Evolutionary conservation across 2,888 invertebrate species (phyloP).

Genomic region (Torymus auratus): DNA sequence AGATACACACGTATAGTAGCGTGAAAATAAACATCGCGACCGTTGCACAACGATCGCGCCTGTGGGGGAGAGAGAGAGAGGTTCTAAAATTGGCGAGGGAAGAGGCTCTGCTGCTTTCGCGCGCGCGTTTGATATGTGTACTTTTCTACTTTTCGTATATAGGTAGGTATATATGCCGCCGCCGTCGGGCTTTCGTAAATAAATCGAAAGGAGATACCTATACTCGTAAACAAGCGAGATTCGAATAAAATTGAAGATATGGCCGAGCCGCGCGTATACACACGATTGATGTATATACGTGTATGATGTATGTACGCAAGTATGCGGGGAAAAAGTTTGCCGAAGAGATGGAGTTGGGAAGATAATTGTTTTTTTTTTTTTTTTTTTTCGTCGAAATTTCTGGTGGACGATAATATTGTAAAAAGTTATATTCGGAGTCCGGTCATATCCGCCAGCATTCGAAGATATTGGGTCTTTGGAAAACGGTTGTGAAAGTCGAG

Average conservation of each 20-base stretch:
- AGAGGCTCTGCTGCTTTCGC: not conserved
- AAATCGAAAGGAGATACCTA: constrained; percentile 50
- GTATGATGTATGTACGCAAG: too few species aligned
- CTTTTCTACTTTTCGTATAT: constrained; percentile 44
- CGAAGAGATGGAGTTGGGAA: too few species aligned
- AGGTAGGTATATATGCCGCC: not conserved
- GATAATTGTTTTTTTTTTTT: too few species aligned
- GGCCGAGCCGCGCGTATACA: not conserved
- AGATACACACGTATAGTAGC: constrained; percentile 9
- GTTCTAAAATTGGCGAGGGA: constrained; percentile 56
- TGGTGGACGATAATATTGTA: too few species aligned
- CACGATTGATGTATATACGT: too few species aligned
- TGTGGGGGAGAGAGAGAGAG: constrained; percentile 4
- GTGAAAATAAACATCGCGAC: constrained; percentile 53
- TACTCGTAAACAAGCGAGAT: not conserved
- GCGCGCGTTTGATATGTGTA: constrained; percentile 2
- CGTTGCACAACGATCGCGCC: constrained; percentile 55
- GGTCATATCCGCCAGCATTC: too few species aligned
- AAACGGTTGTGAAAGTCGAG: too few species aligned
- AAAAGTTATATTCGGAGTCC: too few species aligned
- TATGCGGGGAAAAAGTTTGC: too few species aligned
- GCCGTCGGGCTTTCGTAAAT: constrained; percentile 39
- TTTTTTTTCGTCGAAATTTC: too few species aligned
- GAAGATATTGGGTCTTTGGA: too few species aligned
- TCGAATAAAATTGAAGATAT: constrained; percentile 6